Conservation (phyloP, 2,888 invertebrate genomes). For the Meghimatium bilineatum region DNA sequence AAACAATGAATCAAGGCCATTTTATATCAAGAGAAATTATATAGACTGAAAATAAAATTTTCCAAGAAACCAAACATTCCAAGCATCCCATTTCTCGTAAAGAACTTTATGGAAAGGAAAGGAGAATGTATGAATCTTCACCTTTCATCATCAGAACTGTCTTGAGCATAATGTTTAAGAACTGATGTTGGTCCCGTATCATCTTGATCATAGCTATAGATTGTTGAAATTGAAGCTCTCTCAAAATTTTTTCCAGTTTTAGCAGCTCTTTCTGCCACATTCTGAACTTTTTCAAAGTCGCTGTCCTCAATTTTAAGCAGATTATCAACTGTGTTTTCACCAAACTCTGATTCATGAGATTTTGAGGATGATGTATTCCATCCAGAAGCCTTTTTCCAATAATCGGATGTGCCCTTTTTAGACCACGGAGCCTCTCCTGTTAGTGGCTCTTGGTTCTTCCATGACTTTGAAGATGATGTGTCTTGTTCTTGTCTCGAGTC, state of each 20-base stretch:
- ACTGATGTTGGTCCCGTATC: conserved; percentile 8
- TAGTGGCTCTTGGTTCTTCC: conserved; percentile 5
- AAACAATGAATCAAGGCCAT: not conserved
- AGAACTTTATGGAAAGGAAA: conserved; percentile 1
- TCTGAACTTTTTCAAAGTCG: not conserved
- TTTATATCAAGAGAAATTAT: not conserved
- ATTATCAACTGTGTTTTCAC: conserved; percentile 17
- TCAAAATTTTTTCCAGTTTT: conserved; percentile 27
- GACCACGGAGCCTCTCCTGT: conserved; percentile 10
- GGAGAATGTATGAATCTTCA: conserved; percentile 3
- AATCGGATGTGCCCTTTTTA: conserved; percentile 22
- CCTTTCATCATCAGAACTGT: conserved; percentile 43
- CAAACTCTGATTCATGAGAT: not conserved
- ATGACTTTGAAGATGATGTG: conserved; percentile 2
- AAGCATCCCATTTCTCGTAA: not conserved
- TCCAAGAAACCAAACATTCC: not conserved
- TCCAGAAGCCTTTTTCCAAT: conserved; percentile 45
- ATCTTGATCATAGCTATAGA: conserved; percentile 43
- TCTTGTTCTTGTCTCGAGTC: not conserved
- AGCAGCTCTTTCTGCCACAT: not conserved
- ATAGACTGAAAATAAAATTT: not conserved
- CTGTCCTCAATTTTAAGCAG: conserved; percentile 25
- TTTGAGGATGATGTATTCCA: not conserved
- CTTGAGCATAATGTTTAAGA: conserved; percentile 4
- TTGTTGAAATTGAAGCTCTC: conserved; percentile 41